phyloP scores from a whole-genome alignment of 2,888 invertebrate species.

The Nomada hirtipes region DNA sequence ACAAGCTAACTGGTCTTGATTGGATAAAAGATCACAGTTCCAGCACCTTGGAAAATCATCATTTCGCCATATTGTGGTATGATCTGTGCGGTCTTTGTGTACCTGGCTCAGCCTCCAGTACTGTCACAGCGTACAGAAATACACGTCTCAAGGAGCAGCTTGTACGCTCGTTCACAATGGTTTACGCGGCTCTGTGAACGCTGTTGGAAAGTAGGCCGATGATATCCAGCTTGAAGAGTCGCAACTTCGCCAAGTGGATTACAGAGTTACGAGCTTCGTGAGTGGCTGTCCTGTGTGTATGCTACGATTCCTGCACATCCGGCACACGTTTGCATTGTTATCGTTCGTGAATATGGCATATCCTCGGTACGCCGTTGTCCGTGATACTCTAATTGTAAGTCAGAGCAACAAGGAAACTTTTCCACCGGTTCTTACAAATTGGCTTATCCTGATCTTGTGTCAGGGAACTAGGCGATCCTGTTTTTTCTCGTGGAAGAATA shows the following conservation, averaged over 20 bases:
- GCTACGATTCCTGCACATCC: slow-evolving; percentile 42
- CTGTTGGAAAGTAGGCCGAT: slow-evolving; percentile 49
- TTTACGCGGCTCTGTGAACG: slow-evolving; percentile 19
- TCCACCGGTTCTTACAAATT: slow-evolving; percentile 4
- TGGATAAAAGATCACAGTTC: too few species aligned
- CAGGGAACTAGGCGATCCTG: neutral
- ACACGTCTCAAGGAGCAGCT: neutral
- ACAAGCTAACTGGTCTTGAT: too few species aligned
- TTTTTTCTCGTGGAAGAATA: neutral
- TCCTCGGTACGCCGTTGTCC: slow-evolving; percentile 14
- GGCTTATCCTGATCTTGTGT: neutral
- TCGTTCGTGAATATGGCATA: slow-evolving; percentile 25
- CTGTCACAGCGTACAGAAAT: neutral
- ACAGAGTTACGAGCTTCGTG: slow-evolving; percentile 50
- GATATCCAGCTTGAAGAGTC: slow-evolving; percentile 52
- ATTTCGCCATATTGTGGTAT: too few species aligned
- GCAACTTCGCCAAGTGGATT: slow-evolving; percentile 56
- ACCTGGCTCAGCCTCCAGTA: neutral
- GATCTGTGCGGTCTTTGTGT: too few species aligned
- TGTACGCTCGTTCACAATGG: neutral
- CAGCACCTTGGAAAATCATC: too few species aligned
- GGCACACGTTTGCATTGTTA: slow-evolving; percentile 51
- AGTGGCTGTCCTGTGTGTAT: slow-evolving; percentile 36
- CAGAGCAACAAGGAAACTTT: neutral
- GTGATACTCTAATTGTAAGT: slow-evolving; percentile 5